phyloP scores from a whole-genome alignment of 2,113 vertebrate species.

The Chloropsis hardwickii region DNA sequence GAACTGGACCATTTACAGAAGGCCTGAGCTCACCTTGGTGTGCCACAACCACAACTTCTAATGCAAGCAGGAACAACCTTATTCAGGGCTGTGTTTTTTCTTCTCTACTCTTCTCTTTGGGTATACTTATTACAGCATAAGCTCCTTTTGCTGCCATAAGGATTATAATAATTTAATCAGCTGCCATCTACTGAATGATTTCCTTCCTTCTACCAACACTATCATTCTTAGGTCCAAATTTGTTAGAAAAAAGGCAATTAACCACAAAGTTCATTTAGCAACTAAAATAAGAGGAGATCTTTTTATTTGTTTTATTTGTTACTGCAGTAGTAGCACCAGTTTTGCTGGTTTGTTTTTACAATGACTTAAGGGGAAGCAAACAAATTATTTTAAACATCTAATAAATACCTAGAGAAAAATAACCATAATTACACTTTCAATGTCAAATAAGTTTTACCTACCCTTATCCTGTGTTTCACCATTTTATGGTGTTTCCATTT shows the following conservation, averaged over 20 bases:
- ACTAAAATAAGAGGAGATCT: not conserved
- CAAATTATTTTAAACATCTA: not conserved
- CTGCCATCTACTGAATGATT: not conserved
- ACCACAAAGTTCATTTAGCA: not conserved
- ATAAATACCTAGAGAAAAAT: not conserved
- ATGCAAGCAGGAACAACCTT: not conserved
- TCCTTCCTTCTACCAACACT: constrained; percentile 3
- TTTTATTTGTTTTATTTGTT: constrained; percentile 17
- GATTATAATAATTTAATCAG: not conserved
- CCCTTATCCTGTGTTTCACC: not conserved
- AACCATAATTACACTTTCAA: not conserved
- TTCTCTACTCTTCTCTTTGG: not conserved
- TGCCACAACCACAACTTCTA: not conserved
- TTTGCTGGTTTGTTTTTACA: not conserved
- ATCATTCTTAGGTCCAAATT: not conserved
- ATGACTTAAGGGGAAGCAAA: not conserved
- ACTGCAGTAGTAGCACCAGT: not conserved
- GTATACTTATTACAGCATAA: not conserved
- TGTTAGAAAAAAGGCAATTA: not conserved
- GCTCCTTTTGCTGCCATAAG: not conserved
- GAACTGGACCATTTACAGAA: not conserved
- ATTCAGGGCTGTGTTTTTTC: not conserved
- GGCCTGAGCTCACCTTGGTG: not conserved
- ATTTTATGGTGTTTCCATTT: not conserved
- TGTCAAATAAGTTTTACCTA: not conserved